Conservation (phyloP, 2,113 vertebrate species). For the Micronycteris hirsuta region DNA sequence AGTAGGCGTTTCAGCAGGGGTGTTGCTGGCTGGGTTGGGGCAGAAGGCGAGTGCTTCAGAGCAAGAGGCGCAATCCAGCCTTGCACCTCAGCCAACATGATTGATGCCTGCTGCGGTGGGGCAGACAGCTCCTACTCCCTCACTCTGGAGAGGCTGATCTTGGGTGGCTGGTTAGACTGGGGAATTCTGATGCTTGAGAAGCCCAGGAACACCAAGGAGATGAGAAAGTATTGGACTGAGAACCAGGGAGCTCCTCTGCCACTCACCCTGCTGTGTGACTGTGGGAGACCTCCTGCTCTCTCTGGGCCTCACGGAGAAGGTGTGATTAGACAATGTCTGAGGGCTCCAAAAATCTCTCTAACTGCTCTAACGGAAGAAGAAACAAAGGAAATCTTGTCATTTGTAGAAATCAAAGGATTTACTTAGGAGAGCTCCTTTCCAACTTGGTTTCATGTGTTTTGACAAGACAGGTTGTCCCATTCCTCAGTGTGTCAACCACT, state of each 20-base stretch:
- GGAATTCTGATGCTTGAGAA: neutral
- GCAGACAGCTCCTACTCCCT: neutral
- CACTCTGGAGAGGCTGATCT: neutral
- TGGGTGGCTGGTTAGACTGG: too few species aligned
- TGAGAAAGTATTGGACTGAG: neutral
- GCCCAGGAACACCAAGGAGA: neutral
- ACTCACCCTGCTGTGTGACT: neutral
- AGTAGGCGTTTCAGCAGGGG: neutral
- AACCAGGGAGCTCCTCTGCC: neutral
- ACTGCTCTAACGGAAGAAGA: neutral
- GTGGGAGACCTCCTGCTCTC: neutral
- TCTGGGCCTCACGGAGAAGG: neutral
- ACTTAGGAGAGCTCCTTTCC: neutral
- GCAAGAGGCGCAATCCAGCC: neutral
- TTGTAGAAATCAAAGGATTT: neutral
- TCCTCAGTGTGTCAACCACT: neutral
- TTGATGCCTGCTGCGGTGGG: fast-evolving
- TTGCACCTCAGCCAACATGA: fast-evolving
- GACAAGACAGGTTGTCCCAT: neutral
- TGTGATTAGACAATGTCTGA: neutral
- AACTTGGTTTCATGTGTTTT: neutral
- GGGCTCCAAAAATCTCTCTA: neutral
- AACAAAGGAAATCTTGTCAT: neutral
- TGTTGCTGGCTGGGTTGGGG: neutral
- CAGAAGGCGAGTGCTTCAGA: neutral